These are phyloP conservation scores for Drosophila gaucha DNA, from an alignment of 2,888 invertebrate species.

Conservation along the genomic window DNA sequence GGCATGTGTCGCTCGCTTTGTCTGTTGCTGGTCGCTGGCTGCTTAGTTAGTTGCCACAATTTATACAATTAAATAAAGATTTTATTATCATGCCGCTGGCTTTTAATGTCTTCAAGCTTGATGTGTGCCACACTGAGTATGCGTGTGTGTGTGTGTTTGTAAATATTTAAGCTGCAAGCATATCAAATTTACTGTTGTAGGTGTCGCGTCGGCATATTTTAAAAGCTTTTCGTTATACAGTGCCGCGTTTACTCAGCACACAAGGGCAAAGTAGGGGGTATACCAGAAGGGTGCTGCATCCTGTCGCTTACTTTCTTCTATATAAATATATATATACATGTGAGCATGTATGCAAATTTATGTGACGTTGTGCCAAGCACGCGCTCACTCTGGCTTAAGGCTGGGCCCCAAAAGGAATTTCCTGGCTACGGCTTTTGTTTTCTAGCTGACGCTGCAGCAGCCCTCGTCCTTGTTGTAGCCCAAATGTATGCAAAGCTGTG, in stretches of 20 bases:
- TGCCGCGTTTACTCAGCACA: slow-evolving; percentile 70
- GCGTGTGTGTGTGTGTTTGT: slow-evolving; percentile 53
- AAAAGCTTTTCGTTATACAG: slow-evolving; percentile 80
- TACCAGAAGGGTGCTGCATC: slow-evolving; percentile 28
- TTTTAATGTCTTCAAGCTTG: slow-evolving; percentile 55
- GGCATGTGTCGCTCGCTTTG: slow-evolving; percentile 52
- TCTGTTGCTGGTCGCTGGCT: slow-evolving; percentile 38
- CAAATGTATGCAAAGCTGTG: slow-evolving; percentile 82
- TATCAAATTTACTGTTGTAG: slow-evolving; percentile 75
- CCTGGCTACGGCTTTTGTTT: slow-evolving; percentile 73
- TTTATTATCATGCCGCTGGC: slow-evolving; percentile 73
- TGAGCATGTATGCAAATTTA: slow-evolving; percentile 67
- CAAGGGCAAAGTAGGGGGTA: slow-evolving; percentile 11
- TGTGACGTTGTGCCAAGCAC: slow-evolving; percentile 71
- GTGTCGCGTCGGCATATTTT: slow-evolving; percentile 83
- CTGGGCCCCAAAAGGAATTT: slow-evolving; percentile 74
- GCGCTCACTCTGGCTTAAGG: slow-evolving; percentile 76
- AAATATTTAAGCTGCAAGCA: slow-evolving; percentile 81
- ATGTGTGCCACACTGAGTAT: slow-evolving; percentile 21
- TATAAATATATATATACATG: slow-evolving; percentile 17
- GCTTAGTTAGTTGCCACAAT: slow-evolving; percentile 69
- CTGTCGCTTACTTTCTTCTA: slow-evolving; percentile 22
- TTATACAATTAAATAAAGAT: slow-evolving; percentile 80
- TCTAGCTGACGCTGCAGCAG: slow-evolving; percentile 75
- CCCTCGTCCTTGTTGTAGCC: slow-evolving; percentile 37